Percentiles rank a stretch among this genome's conserved stretches.
These are phyloP conservation scores for Pangasianodon hypophthalmus DNA, from an alignment of 2,113 vertebrate genomes.

Conservation along the genomic window DNA sequence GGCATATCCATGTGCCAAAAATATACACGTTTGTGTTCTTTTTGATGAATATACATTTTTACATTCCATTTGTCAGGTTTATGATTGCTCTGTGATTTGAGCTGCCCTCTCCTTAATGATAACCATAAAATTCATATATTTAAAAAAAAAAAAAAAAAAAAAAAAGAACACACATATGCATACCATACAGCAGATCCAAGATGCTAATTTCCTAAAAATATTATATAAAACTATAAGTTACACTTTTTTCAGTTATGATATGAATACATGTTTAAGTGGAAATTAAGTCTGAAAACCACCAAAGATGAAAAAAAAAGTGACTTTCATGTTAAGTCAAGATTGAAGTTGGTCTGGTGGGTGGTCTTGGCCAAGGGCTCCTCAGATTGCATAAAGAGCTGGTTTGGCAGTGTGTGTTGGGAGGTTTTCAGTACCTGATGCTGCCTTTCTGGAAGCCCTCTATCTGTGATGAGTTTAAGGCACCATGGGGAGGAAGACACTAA, in stretches of 20 bases:
- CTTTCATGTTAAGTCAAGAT: background rate
- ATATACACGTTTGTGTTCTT: conserved; percentile 51
- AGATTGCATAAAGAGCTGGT: conserved; percentile 51
- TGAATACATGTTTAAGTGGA: conserved; percentile 46
- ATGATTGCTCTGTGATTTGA: conserved; percentile 67
- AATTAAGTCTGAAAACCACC: conserved; percentile 37
- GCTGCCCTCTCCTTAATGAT: conserved; percentile 76
- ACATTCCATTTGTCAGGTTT: conserved; percentile 61
- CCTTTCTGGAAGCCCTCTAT: conserved; percentile 70
- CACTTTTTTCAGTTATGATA: conserved; percentile 38
- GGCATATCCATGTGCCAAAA: conserved; percentile 57
- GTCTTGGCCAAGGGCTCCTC: conserved; percentile 33
- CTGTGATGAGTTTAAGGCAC: conserved; percentile 74
- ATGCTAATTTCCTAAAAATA: conserved; percentile 60
- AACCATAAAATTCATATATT: conserved; percentile 72
- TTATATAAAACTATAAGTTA: conserved; percentile 63
- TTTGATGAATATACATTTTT: conserved; percentile 65
- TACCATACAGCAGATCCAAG: conserved; percentile 73
- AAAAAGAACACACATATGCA: conserved; percentile 57
- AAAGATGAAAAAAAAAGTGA: conserved; percentile 23
- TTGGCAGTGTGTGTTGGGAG: conserved; percentile 83
- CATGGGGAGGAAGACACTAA: conserved; percentile 71
- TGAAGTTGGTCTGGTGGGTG: conserved; percentile 8
- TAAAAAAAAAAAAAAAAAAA: conserved; percentile 42
- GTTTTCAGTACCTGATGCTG: conserved; percentile 62